These are phyloP conservation scores for Cremastinae sp. DNA, from an alignment of 2,888 invertebrate species.

Conservation along the genomic window DNA sequence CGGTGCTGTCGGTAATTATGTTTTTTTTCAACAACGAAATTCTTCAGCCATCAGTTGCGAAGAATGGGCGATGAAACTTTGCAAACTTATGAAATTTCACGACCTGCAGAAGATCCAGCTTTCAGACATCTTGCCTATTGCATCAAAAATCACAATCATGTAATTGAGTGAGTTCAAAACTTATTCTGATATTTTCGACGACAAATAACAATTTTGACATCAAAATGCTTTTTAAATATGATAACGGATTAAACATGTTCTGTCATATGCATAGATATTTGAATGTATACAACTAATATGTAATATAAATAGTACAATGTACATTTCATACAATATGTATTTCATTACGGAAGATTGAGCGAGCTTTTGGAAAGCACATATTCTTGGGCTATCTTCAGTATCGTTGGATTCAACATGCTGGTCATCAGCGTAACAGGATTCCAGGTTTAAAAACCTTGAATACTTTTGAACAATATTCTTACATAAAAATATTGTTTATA, in stretches of 20 bases:
- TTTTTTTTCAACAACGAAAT: background rate
- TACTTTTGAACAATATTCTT: background rate
- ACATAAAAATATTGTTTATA: background rate
- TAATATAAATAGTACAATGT: no score
- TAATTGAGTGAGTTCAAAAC: constrained; percentile 36
- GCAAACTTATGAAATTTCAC: background rate
- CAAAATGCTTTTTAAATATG: no score
- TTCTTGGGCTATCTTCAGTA: constrained; percentile 20
- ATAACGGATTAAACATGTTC: no score
- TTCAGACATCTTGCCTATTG: constrained; percentile 26
- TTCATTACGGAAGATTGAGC: constrained; percentile 38
- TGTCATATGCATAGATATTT: background rate
- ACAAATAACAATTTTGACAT: no score
- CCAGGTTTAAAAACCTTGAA: no score
- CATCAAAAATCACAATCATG: constrained; percentile 42
- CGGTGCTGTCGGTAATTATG: background rate
- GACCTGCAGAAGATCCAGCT: constrained; percentile 19
- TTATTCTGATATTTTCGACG: no score
- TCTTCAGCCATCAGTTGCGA: constrained; percentile 34
- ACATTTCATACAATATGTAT: constrained; percentile 4
- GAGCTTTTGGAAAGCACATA: constrained; percentile 37
- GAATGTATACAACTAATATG: no score
- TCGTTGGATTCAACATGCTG: constrained; percentile 34
- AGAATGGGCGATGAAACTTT: constrained; percentile 18
- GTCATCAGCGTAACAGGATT: constrained; percentile 31